Percentiles rank a stretch among this genome's conserved stretches.
Conservation (phyloP, 2,113 vertebrate species). For the Dinomys branickii region DNA sequence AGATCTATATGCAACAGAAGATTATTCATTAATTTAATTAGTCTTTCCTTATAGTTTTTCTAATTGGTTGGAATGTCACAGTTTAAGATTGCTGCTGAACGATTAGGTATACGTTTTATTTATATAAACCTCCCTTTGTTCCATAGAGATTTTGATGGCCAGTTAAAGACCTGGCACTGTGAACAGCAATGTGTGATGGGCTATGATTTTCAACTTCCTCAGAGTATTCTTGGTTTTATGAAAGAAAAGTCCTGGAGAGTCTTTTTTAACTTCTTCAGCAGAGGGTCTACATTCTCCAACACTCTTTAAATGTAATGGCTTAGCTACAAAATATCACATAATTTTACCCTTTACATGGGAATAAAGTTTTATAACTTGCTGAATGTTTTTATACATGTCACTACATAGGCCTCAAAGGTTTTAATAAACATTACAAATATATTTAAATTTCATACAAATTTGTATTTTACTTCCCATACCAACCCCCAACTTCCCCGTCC, state of each 20-base stretch:
- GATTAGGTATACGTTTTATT: neutral
- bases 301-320: neutral
- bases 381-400: neutral
- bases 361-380: neutral
- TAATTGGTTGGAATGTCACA: conserved; percentile 25
- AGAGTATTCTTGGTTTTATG: neutral
- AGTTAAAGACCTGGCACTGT: neutral
- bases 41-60: neutral
- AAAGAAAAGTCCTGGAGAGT: neutral
- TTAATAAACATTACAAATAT: neutral
- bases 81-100: neutral
- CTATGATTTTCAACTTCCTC: neutral
- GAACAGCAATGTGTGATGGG: neutral
- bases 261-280: neutral
- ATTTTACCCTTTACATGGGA: neutral
- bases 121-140: conserved; percentile 1
- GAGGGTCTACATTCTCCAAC: neutral
- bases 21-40: conserved; percentile 4
- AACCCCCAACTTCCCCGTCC: neutral
- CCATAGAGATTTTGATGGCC: neutral
- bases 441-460: neutral
- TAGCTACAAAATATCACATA: neutral
- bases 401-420: neutral
- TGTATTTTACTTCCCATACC: neutral
- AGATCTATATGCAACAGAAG: neutral